Conservation (phyloP, 2,888 invertebrate genomes). For the Andricus curvator region DNA sequence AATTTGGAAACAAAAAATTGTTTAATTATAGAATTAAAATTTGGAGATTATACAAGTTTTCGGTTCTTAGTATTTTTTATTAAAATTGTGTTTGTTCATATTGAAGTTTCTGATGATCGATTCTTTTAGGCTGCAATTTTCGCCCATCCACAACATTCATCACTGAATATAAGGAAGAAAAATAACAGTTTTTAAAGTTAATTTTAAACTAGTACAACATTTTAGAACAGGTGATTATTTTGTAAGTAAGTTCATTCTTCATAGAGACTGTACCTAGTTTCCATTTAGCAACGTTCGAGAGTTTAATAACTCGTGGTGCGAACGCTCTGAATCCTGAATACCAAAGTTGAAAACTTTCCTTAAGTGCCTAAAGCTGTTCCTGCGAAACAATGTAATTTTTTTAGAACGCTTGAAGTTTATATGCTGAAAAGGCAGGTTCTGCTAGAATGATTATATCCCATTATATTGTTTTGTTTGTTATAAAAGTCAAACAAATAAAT, state of each 20-base stretch:
- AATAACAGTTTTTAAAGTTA: neutral
- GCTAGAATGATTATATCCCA: neutral
- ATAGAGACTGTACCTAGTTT: slow-evolving; percentile 29
- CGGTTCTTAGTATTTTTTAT: too few species aligned
- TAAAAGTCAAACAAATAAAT: neutral
- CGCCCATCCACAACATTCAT: too few species aligned
- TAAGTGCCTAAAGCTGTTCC: slow-evolving; percentile 35
- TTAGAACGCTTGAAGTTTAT: slow-evolving; percentile 2
- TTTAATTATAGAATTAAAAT: too few species aligned
- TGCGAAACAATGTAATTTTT: slow-evolving; percentile 31
- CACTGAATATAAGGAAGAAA: too few species aligned
- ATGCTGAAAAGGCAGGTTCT: neutral
- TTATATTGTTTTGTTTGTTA: neutral
- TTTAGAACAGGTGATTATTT: neutral
- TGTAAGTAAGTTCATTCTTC: neutral
- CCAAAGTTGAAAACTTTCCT: slow-evolving; percentile 38
- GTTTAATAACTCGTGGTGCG: slow-evolving; percentile 37
- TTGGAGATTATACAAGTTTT: too few species aligned
- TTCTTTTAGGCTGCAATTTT: too few species aligned
- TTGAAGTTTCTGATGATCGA: too few species aligned
- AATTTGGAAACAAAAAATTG: too few species aligned
- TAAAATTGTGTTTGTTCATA: too few species aligned
- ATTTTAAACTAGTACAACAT: neutral
- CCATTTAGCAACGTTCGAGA: slow-evolving; percentile 24
- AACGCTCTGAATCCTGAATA: slow-evolving; percentile 32